Base-by-base conservation (phyloP, 2,113 vertebrate genomes). In the Gobius niger region DNA sequence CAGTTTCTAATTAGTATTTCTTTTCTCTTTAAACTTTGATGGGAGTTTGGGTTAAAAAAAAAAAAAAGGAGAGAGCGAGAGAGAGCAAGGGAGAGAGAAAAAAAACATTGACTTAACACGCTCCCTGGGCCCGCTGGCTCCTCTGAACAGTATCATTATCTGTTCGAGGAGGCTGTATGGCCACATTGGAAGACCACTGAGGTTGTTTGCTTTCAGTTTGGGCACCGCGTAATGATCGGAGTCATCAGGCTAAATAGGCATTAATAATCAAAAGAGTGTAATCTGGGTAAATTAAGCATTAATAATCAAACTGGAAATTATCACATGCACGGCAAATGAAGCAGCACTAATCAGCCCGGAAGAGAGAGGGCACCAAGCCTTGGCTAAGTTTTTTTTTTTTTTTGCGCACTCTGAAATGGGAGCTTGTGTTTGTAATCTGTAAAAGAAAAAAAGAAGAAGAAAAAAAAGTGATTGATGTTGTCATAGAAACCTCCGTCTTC, bases 251-350 rank as follows among this genome's bases (percentile, higher is more conserved):
- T 89, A 90, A 90, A 90, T 90, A 87, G 83, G 84, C 89, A 90
- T 90, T 90, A 91, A 91, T 91, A 91, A 91, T 89, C 86, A 89
- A 89, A 88, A 85, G 82, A 90, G 89, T 90, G 86, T 92, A 91
- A 92, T 90, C 88, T 89, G 78, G 88, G 82, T 88, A 90, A 92
- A 92, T 91, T 90, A 90, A 83, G 90, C 89, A 91, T 91, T 90
- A 92, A 90, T 91, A 91, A 92, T 91, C 85, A 91, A 87, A 77
- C 86, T 89, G 82, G 81, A 90, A 91, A 92, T 91, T 77, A 90
- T 91, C 82, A 81, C 82, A 84, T 78, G 63, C 68, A 16, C 63
- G 34, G 75, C 65, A 89, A 91, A 91, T 86, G 86, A 91, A 87
- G 88, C 85, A 52, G 75, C 76, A 77, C 86, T 91, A 91, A 91